Conservation (phyloP, 35 echinoderm and acorn worm species). For the Diadema setosum region DNA sequence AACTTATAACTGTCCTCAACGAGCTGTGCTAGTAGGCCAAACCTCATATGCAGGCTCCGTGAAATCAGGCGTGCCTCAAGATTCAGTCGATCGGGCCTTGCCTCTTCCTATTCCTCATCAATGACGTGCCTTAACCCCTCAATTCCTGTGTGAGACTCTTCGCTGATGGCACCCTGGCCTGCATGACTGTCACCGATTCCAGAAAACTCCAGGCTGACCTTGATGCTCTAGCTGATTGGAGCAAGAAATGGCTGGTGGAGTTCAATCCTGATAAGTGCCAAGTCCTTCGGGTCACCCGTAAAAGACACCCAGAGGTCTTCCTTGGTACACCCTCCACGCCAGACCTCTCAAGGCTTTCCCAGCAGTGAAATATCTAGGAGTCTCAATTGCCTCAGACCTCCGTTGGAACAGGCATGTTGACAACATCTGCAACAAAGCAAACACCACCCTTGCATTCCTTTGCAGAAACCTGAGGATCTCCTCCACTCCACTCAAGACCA, state of each 20-base stretch:
- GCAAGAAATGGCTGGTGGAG: slow-evolving; percentile 8
- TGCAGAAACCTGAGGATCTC: not conserved
- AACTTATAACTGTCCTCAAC: not conserved
- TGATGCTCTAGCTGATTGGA: not conserved
- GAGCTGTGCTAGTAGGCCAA: not conserved
- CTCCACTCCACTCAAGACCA: not conserved
- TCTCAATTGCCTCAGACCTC: not conserved
- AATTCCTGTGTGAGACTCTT: not conserved
- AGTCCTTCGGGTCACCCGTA: not conserved
- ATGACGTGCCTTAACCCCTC: not conserved
- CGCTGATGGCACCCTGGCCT: not conserved
- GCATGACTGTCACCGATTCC: not conserved
- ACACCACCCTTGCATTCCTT: not conserved
- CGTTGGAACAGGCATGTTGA: no score
- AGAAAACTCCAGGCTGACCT: not conserved
- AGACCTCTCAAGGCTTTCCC: not conserved
- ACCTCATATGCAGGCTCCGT: not conserved
- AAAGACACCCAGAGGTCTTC: not conserved
- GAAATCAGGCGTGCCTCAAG: slow-evolving; percentile 19
- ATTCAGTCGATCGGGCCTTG: not conserved
- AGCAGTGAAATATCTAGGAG: not conserved
- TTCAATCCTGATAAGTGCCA: slow-evolving; percentile 22
- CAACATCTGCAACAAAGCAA: no score
- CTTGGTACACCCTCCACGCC: not conserved
- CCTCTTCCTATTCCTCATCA: not conserved